Evolutionary conservation across 2,888 invertebrate genomes (phyloP), one percentile per base, ranked within the genome.

Genomic region (Amiota mariae): DNA sequence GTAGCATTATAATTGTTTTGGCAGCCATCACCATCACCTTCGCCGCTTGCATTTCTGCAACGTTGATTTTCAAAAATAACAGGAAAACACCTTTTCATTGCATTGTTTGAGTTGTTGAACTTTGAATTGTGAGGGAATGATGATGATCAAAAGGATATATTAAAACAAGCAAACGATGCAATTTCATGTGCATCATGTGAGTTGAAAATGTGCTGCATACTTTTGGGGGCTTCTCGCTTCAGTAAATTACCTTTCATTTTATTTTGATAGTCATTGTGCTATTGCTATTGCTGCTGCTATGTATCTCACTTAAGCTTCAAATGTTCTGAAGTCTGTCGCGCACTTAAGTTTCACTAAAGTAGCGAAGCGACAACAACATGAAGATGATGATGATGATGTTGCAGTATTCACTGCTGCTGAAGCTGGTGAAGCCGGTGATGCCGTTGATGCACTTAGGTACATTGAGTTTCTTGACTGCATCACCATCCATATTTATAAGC

Each of bases 231-330:
- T 2, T 36, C 36, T 6, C 36, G 36, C 36, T 36, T 36, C 36
- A n/a, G 36, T 36, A 6, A 36, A 36, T 36, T 36, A 6, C 36
- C 36, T 6, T 36, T 2, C 36, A 36, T 36, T 36, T 6, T 36
- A 79, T 77, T 78, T 73, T 68, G 78, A 76, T 73, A 76, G 75
- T 75, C 74, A 72, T 72, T 74, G 73, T 78, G 72, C 80, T 76
- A 72, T 71, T 57, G 47, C 56, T n/a, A 15, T 56, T 71, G 54
- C 56, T 59, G 20, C n/a, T 63, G 18, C n/a, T 63, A 12, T 49
- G 49, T 67, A 67, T 18, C 49, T 67, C 24, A 61, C 24, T 20
- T 20, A 12, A 61, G 24, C 20, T 8, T 18, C 54, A n/a, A 54
- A n/a, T 63, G 36, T 63, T 64, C 46, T 24, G n/a, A 13, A 15